Evolutionary conservation across 1,140 invertebrate genomes (phyloP), one percentile per base, ranked within the genome.

Genomic region (Diabrotica virgifera): DNA sequence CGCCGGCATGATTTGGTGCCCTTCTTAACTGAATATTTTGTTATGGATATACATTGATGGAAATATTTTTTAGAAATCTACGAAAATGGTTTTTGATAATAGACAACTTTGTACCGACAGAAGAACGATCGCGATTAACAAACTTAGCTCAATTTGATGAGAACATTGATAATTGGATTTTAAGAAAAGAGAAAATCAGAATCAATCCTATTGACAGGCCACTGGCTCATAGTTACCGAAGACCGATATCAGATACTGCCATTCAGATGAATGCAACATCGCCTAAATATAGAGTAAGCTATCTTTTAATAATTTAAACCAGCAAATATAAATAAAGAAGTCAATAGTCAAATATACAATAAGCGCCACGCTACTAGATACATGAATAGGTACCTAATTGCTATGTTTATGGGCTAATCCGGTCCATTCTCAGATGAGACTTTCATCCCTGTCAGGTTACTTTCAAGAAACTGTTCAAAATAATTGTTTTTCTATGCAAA

Each of bases 101-200:
- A 63, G 96, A 98, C 74, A 97, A 97, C 80, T 99, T 99, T 79
- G 95, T 99, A 74, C 96, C 96, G 9, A 84, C 87, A 5, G 93
- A 95, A 72, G 94, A 97, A 55, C 90, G 94, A 72, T 87, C 89
- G 54, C 89, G 91, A 71, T 87, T 98, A n/a, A 83, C 90, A 70
- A 88, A 80, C 71, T 86, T 87, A 72, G 89, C 87, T 72, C 83
- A 87, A 35, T 97, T 91, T 80, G 93, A 97, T 79, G 95, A 98
- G 72, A 90, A 93, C 74, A 84, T 91, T 65, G 94, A 97, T 74
- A 84, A 87, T 52, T 98, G 95, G 95, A 84, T 76, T 1, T 60
- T 79, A 36, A 78, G 74, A 56, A 76, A 77, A 62, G 76, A 79
- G 57, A 70, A 68, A 52, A 65, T 65, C 10, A 63, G 69, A n/a